These are phyloP conservation scores for Zosterops hypoxanthus DNA, from an alignment of 2,113 vertebrate genomes.

Conservation along the genomic window DNA sequence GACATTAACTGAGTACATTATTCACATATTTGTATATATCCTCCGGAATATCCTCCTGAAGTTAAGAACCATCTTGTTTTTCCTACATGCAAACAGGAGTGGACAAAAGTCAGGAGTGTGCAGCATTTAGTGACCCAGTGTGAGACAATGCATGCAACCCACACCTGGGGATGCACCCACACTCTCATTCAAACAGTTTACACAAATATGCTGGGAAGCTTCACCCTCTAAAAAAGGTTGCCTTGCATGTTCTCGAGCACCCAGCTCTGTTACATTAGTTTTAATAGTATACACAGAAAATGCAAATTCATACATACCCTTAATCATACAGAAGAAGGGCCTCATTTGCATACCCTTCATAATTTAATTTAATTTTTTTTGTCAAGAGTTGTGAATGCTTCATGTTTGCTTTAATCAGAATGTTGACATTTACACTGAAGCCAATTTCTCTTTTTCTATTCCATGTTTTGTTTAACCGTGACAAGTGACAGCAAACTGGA, in stretches of 20 bases:
- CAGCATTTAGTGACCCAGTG: background rate
- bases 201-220: background rate
- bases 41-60: background rate
- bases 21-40: constrained; percentile 9
- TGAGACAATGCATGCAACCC: rapidly evolving
- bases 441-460: constrained; percentile 82
- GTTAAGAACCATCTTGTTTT: background rate
- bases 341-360: constrained; percentile 80
- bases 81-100: background rate
- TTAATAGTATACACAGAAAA: constrained; percentile 63
- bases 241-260: background rate
- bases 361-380: constrained; percentile 82
- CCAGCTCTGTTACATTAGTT: constrained; percentile 40
- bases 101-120: background rate
- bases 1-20: background rate
- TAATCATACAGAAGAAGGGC: constrained; percentile 68
- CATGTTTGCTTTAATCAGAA: constrained; percentile 87
- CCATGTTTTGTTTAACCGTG: constrained; percentile 83
- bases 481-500: constrained; percentile 85
- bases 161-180: background rate
- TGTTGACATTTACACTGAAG: constrained; percentile 87
- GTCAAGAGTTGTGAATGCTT: constrained; percentile 79
- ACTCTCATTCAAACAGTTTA: background rate
- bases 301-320: constrained; percentile 67
- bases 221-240: background rate